Percentiles rank a stretch among this genome's conserved stretches.
These are phyloP conservation scores for Ptiloglossa arizonensis DNA, from an alignment of 1,140 invertebrate genomes.

Conservation along the genomic window DNA sequence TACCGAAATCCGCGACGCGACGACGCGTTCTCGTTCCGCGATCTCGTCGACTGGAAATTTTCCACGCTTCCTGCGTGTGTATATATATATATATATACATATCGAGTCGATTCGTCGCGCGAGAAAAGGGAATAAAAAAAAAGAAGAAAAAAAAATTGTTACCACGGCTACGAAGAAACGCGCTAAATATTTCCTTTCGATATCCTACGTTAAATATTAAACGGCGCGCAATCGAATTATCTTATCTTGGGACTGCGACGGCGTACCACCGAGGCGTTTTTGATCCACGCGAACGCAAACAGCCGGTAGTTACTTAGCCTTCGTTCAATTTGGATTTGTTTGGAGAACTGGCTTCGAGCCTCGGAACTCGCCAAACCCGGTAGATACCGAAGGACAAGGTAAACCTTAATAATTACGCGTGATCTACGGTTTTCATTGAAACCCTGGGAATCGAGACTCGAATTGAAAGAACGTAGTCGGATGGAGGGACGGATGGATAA, in stretches of 20 bases:
- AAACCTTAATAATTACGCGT: not conserved
- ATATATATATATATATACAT: no score
- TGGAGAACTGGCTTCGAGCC: not conserved
- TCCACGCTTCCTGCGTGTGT: no score
- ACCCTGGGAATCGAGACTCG: no score
- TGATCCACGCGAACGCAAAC: slow-evolving; percentile 11
- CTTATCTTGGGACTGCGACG: slow-evolving; percentile 22
- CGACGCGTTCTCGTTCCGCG: no score
- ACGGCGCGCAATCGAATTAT: not conserved
- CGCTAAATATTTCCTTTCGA: slow-evolving; percentile 2
- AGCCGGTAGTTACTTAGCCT: slow-evolving; percentile 13
- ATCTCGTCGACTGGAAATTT: no score
- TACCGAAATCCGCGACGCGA: no score
- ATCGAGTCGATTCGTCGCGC: no score
- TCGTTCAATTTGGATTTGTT: slow-evolving; percentile 21
- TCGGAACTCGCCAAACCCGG: not conserved
- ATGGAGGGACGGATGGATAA: no score
- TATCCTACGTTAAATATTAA: not conserved
- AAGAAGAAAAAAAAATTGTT: no score
- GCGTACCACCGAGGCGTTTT: not conserved
- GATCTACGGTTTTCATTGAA: not conserved
- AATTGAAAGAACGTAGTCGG: no score
- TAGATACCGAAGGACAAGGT: not conserved
- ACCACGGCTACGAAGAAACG: no score
- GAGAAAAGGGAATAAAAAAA: no score